phyloP scores from a whole-genome alignment of 2,888 invertebrate genomes.

The Caenorhabditis doughertyi region DNA sequence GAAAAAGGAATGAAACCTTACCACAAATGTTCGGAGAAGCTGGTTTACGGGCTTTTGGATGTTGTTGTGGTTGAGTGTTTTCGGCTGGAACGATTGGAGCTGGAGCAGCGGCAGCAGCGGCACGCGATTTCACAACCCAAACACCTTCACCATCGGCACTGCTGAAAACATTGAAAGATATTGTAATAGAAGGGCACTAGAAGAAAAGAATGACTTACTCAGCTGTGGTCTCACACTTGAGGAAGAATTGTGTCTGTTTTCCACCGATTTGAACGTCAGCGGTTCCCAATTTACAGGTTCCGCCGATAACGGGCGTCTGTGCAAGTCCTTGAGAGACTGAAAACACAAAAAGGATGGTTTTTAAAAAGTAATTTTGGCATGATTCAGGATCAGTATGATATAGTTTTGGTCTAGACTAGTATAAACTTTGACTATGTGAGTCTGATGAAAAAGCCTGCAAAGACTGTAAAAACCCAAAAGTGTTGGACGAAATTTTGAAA shows the following conservation, averaged over 20 bases:
- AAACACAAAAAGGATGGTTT: background rate
- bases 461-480: too few relatives aligned
- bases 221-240: slow-evolving; percentile 80
- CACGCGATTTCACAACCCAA: slow-evolving; percentile 82
- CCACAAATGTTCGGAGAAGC: slow-evolving; percentile 75
- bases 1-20: slow-evolving; percentile 25
- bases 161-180: slow-evolving; percentile 62
- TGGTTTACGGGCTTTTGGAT: slow-evolving; percentile 70
- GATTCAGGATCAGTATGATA: background rate
- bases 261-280: slow-evolving; percentile 82
- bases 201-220: slow-evolving; percentile 71
- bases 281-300: slow-evolving; percentile 80
- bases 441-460: too few relatives aligned
- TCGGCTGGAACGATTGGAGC: slow-evolving; percentile 61
- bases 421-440: too few relatives aligned
- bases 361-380: background rate
- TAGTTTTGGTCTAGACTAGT: too few relatives aligned
- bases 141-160: slow-evolving; percentile 80
- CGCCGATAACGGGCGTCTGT: slow-evolving; percentile 82
- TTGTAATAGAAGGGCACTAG: background rate
- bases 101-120: slow-evolving; percentile 69
- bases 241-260: slow-evolving; percentile 82
- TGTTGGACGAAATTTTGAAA: too few relatives aligned
- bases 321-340: slow-evolving; percentile 33
- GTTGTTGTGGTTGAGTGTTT: slow-evolving; percentile 72